Conservation (phyloP, 2,797 vertebrate species). For the Myotis pilosus region DNA sequence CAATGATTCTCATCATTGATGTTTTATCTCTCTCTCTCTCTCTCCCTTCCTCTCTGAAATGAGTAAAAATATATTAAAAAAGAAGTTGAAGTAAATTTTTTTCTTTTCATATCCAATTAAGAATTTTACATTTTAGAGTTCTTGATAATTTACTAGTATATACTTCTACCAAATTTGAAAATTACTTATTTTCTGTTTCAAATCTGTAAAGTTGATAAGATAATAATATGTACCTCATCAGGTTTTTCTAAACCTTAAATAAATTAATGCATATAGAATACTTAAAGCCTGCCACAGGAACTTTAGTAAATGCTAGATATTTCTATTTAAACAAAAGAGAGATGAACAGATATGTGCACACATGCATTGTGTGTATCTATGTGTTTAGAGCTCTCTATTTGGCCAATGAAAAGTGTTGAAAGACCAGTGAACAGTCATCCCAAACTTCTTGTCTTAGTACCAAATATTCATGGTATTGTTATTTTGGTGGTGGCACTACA, state of each 20-base stretch:
- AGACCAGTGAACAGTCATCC: background rate
- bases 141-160: background rate
- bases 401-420: background rate
- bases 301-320: background rate
- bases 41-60: no score
- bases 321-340: background rate
- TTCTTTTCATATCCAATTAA: conserved; percentile 11
- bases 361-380: background rate
- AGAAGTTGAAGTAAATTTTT: background rate
- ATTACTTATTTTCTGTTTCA: conserved; percentile 1
- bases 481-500: background rate
- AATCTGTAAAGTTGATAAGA: background rate
- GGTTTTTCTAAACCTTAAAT: conserved; percentile 21
- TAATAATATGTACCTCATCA: background rate
- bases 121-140: background rate
- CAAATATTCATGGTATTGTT: background rate
- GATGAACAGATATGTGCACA: background rate
- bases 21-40: no score
- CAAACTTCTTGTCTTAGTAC: background rate
- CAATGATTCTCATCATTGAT: no score
- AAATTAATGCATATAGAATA: background rate
- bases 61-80: no score
- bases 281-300: background rate
- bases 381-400: background rate
- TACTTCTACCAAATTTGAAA: conserved; percentile 26